phyloP scores from a whole-genome alignment of 2,797 vertebrate species.

The Forpus xanthops region DNA sequence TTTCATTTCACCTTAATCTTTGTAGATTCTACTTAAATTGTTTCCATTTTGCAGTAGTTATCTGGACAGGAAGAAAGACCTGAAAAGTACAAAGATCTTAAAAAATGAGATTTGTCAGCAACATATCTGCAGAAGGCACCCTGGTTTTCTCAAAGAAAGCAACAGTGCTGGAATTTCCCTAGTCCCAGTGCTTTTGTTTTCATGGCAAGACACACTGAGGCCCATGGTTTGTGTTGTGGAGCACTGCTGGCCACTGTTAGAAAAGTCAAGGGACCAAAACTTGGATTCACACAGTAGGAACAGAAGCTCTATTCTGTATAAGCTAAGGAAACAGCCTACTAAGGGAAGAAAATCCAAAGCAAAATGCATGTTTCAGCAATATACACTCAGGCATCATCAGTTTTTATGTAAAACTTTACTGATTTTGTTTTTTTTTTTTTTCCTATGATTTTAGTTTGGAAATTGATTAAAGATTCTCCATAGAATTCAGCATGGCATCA shows the following conservation, averaged over 20 bases:
- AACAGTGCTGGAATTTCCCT: neutral
- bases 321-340: neutral
- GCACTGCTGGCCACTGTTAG: neutral
- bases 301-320: neutral
- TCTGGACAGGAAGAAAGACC: neutral
- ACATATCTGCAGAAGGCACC: neutral
- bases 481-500: conserved; percentile 78
- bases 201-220: neutral
- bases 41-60: conserved; percentile 38
- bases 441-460: conserved; percentile 54
- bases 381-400: no score
- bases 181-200: neutral
- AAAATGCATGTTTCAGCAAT: accelerated
- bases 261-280: conserved; percentile 12
- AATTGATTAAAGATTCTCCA: conserved; percentile 35
- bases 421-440: neutral
- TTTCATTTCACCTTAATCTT: conserved; percentile 39
- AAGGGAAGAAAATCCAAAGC: neutral
- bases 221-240: neutral
- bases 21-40: neutral
- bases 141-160: neutral
- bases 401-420: neutral
- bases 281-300: conserved; percentile 2
- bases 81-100: neutral
- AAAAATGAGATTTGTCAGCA: neutral